A percentile compares a stretch with the other conserved stretches of the same genome.
Conservation (phyloP, 2,888 invertebrate genomes). For the Coelopa pilipes region DNA sequence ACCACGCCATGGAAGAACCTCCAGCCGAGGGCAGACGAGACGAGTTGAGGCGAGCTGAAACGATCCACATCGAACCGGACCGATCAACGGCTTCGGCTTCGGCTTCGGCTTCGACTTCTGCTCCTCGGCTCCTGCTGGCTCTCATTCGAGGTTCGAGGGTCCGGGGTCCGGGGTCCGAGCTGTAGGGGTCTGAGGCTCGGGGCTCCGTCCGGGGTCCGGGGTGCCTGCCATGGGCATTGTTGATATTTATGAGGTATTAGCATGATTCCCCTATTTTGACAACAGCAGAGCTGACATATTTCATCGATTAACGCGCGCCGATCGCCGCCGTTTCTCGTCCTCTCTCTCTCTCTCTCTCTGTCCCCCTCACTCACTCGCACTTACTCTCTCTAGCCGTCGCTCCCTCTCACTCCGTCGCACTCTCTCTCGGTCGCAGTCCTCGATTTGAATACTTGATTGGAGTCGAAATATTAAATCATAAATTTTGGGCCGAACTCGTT, state of each 20-base stretch:
- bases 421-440: conserved; percentile 10
- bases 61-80: no score
- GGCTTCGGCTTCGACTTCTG: no score
- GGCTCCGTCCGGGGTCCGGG: no score
- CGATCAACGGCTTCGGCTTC: no score
- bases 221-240: conserved; percentile 1
- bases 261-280: conserved; percentile 59
- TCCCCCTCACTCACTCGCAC: no score
- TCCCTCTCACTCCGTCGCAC: no score
- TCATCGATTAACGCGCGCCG: conserved; percentile 50
- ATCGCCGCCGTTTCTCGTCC: not conserved
- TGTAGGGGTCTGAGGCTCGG: no score
- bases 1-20: conserved; percentile 19
- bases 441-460: conserved; percentile 41
- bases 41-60: not conserved
- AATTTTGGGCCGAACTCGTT: conserved; percentile 26
- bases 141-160: no score
- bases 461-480: conserved; percentile 38
- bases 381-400: no score
- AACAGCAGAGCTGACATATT: conserved; percentile 56
- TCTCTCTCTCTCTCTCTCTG: no score
- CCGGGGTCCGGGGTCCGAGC: no score
- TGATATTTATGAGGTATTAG: conserved; percentile 55
- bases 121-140: no score
- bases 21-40: not conserved